phyloP scores from a whole-genome alignment of 2,113 vertebrate species.

The Hemiprocne comata region DNA sequence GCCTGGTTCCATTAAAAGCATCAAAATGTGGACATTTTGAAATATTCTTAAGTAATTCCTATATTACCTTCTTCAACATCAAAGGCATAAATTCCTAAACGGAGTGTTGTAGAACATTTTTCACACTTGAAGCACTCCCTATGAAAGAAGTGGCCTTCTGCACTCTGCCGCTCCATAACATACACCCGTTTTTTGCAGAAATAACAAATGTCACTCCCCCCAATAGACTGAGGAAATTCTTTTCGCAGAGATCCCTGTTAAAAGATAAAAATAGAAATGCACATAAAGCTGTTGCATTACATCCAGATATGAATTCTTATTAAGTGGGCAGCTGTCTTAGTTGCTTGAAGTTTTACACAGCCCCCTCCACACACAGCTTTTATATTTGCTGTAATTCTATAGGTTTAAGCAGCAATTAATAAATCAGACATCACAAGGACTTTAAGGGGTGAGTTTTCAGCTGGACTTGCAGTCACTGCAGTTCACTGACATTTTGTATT shows the following conservation, averaged over 20 bases:
- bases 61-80: slow-evolving; percentile 86
- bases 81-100: slow-evolving; percentile 88
- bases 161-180: slow-evolving; percentile 90
- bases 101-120: slow-evolving; percentile 83
- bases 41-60: not conserved
- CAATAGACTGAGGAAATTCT: slow-evolving; percentile 81
- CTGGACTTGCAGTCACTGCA: not conserved
- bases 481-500: not conserved
- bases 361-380: not conserved
- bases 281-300: not conserved
- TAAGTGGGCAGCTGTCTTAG: not conserved
- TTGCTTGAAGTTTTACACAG: not conserved
- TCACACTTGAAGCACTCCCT: slow-evolving; percentile 94
- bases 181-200: slow-evolving; percentile 92
- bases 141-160: slow-evolving; percentile 94
- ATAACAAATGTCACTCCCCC: slow-evolving; percentile 89
- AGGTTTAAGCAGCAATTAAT: not conserved
- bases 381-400: not conserved
- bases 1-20: not conserved
- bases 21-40: not conserved
- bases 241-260: slow-evolving; percentile 81
- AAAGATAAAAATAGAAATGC: not conserved
- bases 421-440: not conserved
- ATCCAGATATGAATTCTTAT: not conserved
- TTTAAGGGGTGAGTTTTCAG: not conserved